These are phyloP conservation scores for Argyresthia goedartella DNA, from an alignment of 2,888 invertebrate species.

Conservation along the genomic window DNA sequence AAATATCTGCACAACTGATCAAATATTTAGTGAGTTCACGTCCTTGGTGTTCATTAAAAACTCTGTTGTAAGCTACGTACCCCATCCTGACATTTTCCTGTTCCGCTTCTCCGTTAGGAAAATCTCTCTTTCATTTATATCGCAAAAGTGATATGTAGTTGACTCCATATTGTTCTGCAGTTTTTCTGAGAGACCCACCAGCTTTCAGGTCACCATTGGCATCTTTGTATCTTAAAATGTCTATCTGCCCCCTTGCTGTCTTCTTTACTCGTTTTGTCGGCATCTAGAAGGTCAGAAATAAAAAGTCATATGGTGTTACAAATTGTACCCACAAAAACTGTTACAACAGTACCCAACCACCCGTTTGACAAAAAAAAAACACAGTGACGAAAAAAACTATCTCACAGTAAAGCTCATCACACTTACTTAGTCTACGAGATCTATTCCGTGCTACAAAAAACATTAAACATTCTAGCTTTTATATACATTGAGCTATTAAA, in stretches of 20 bases:
- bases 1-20: slow-evolving; percentile 9
- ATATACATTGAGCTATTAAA: too few relatives aligned
- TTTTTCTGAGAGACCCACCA: slow-evolving; percentile 5
- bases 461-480: too few relatives aligned
- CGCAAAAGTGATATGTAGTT: slow-evolving; percentile 6
- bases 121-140: slow-evolving; percentile 7
- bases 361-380: too few relatives aligned
- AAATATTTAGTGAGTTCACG: too few relatives aligned
- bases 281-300: slow-evolving; percentile 8
- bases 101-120: neutral
- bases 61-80: too few relatives aligned
- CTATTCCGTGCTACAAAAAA: too few relatives aligned
- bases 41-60: slow-evolving; percentile 6
- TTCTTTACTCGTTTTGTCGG: slow-evolving; percentile 7
- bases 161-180: slow-evolving; percentile 7
- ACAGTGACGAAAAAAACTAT: too few relatives aligned
- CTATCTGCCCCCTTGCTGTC: slow-evolving; percentile 6
- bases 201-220: slow-evolving; percentile 7
- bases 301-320: neutral
- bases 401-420: too few relatives aligned
- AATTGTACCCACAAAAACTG: slow-evolving; percentile 1
- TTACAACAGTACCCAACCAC: slow-evolving; percentile 8
- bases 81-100: too few relatives aligned
- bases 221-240: slow-evolving; percentile 5
- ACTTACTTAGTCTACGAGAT: too few relatives aligned